Evolutionary conservation across 1,140 invertebrate species (phyloP).

Genomic region (Arion vulgaris): DNA sequence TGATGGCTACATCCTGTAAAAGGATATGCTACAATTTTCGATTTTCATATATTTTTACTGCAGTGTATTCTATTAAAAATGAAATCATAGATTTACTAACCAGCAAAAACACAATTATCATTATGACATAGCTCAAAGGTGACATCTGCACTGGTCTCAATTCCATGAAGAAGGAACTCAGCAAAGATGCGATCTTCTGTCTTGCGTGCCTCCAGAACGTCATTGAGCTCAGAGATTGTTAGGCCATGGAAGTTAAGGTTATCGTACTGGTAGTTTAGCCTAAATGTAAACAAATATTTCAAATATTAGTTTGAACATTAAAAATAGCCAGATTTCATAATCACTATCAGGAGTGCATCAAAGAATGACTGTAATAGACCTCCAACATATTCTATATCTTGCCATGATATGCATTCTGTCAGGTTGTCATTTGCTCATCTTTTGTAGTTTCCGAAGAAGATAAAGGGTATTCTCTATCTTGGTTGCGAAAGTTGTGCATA

Average conservation of each 20-base stretch:
- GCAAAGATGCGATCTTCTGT: conserved; percentile 40
- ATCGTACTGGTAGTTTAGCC: conserved; percentile 45
- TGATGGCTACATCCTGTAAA: too few relatives aligned
- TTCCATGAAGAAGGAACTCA: conserved; percentile 40
- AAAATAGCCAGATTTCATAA: too few relatives aligned
- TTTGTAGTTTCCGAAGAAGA: too few relatives aligned
- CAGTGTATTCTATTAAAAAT: too few relatives aligned
- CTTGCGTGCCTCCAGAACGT: conserved; percentile 33
- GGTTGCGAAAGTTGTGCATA: too few relatives aligned
- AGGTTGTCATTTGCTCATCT: too few relatives aligned
- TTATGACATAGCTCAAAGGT: conserved; percentile 33
- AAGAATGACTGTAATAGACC: background rate
- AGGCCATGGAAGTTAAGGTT: conserved; percentile 42
- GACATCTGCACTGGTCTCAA: conserved; percentile 38
- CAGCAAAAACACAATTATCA: conserved; percentile 37
- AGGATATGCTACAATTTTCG: too few relatives aligned
- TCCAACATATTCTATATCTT: too few relatives aligned
- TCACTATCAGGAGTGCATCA: background rate
- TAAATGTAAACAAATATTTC: background rate
- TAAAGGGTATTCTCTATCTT: too few relatives aligned
- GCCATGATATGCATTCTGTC: too few relatives aligned
- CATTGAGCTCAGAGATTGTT: conserved; percentile 40
- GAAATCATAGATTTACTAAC: background rate
- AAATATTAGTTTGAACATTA: too few relatives aligned
- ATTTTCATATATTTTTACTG: too few relatives aligned